These are phyloP conservation scores for Pristionchus mayeri DNA, from an alignment of 2,888 invertebrate species.

Conservation along the genomic window DNA sequence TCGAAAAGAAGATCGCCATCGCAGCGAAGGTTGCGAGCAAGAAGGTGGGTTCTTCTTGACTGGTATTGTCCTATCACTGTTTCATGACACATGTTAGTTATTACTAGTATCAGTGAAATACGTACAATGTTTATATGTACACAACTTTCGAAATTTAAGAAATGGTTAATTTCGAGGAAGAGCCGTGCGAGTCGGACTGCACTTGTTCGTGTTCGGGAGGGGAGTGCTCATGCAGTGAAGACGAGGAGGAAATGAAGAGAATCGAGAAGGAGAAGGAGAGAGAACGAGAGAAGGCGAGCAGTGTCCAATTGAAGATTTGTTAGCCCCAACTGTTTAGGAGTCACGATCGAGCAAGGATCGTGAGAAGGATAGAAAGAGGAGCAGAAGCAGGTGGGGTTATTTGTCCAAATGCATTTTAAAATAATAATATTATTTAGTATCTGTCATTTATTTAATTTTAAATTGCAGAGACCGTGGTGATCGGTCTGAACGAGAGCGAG, in stretches of 20 bases:
- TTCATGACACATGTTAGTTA: too few relatives aligned
- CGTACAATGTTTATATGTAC: background rate
- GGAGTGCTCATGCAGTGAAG: constrained; percentile 70
- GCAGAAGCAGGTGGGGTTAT: constrained; percentile 42
- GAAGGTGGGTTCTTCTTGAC: constrained; percentile 14
- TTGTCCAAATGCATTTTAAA: too few relatives aligned
- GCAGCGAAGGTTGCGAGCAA: background rate
- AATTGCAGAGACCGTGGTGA: constrained; percentile 51
- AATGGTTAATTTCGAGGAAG: background rate
- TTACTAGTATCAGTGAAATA: too few relatives aligned
- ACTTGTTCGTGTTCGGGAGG: constrained; percentile 75
- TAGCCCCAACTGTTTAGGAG: constrained; percentile 14
- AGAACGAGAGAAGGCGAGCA: constrained; percentile 15
- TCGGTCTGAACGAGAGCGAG: constrained; percentile 47
- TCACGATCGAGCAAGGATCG: constrained; percentile 37
- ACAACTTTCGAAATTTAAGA: background rate
- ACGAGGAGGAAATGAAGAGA: constrained; percentile 42
- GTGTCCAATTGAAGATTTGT: background rate
- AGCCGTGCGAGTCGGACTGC: constrained; percentile 56
- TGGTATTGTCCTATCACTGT: background rate
- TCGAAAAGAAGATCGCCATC: constrained; percentile 54
- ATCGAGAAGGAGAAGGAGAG: constrained; percentile 44
- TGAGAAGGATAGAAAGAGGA: constrained; percentile 28
- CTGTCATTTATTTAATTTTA: too few relatives aligned
- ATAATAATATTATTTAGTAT: too few relatives aligned